Evolutionary conservation across 2,113 vertebrate genomes (phyloP).

Genomic region (Cochlearius cochlearius): DNA sequence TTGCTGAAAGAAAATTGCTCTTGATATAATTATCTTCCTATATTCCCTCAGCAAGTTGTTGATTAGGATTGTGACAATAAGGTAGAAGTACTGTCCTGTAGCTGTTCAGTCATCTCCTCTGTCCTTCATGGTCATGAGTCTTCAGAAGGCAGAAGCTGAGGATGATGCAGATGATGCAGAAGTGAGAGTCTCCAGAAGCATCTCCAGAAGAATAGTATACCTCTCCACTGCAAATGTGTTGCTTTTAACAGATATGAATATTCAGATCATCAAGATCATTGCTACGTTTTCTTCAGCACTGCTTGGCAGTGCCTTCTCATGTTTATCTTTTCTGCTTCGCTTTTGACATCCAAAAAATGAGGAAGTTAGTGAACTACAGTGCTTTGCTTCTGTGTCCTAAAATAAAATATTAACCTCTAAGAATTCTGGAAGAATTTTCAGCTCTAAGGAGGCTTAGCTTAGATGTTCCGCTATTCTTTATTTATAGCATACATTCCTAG

Average conservation of each 20-base stretch:
- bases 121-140: background rate
- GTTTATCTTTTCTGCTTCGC: background rate
- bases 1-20: background rate
- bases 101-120: background rate
- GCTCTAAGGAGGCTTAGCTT: constrained; percentile 7
- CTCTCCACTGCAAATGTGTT: background rate
- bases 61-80: background rate
- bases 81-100: background rate
- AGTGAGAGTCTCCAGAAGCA: background rate
- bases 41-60: background rate
- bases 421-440: constrained; percentile 11
- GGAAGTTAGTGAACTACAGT: background rate
- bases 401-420: constrained; percentile 25
- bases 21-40: background rate
- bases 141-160: background rate
- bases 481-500: background rate
- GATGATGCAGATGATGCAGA: background rate
- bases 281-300: background rate
- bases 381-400: background rate
- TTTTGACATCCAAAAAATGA: background rate
- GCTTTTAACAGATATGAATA: background rate
- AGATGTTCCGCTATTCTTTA: constrained; percentile 25
- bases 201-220: background rate
- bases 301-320: background rate
- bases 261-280: background rate